Conservation (phyloP, 2,888 invertebrate species). For the Diaperis boleti region DNA sequence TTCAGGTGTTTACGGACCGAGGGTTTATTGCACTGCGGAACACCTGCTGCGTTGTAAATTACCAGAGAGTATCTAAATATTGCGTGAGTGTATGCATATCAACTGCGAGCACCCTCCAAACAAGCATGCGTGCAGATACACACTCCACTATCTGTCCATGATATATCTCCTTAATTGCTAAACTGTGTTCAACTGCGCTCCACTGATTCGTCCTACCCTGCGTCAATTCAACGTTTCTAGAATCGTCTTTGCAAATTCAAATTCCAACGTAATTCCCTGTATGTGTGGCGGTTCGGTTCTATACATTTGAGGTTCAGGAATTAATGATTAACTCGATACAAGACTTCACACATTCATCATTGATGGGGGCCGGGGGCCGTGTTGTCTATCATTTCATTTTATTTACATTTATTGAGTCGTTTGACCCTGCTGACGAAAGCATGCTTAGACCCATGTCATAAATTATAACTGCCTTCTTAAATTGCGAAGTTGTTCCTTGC, state of each 20-base stretch:
- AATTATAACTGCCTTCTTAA: no score
- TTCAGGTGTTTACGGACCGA: slow-evolving; percentile 22
- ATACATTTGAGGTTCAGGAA: slow-evolving; percentile 32
- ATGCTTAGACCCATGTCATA: slow-evolving; percentile 16
- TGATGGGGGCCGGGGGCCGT: background rate
- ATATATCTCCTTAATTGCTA: slow-evolving; percentile 47
- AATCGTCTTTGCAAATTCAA: slow-evolving; percentile 27
- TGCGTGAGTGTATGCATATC: slow-evolving; percentile 57
- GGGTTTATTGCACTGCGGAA: slow-evolving; percentile 56
- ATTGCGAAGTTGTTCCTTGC: no score
- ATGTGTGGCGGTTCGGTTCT: slow-evolving; percentile 27
- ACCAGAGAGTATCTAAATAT: slow-evolving; percentile 61
- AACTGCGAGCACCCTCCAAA: slow-evolving; percentile 38
- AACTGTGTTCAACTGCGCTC: slow-evolving; percentile 45
- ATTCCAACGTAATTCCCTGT: slow-evolving; percentile 31
- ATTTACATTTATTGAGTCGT: slow-evolving; percentile 11
- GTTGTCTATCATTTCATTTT: slow-evolving; percentile 20
- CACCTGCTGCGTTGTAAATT: slow-evolving; percentile 63
- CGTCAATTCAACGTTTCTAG: slow-evolving; percentile 38
- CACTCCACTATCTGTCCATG: slow-evolving; percentile 33
- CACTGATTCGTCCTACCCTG: slow-evolving; percentile 40
- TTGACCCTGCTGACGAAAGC: slow-evolving; percentile 27
- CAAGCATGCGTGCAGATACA: slow-evolving; percentile 39
- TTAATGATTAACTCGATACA: slow-evolving; percentile 35
- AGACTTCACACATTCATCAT: slow-evolving; percentile 8